Conservation (phyloP, 2,113 vertebrate species). For the Rhizomys pruinosus region DNA sequence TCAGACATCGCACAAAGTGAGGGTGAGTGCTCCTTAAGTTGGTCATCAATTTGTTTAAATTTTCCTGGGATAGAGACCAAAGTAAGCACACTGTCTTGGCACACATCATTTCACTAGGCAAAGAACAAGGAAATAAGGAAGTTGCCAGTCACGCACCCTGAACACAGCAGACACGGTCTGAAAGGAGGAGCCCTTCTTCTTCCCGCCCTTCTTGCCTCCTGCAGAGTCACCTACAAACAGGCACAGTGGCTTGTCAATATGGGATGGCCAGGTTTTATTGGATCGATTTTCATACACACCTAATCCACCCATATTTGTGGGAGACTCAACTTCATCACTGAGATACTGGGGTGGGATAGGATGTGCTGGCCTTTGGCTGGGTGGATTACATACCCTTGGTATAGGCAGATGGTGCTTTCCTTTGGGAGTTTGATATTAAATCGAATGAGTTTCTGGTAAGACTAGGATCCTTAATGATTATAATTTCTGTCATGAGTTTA, state of each 20-base stretch:
- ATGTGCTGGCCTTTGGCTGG: too few species aligned
- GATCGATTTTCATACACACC: not conserved
- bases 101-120: not conserved
- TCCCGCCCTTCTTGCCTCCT: conserved; percentile 90
- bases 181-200: conserved; percentile 96
- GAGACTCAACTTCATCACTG: too few species aligned
- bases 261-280: not conserved
- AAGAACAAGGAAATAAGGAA: not conserved
- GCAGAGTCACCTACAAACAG: conserved; percentile 70
- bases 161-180: conserved; percentile 94
- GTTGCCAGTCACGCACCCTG: conserved; percentile 84
- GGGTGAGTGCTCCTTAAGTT: conserved; percentile 92
- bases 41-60: conserved; percentile 96
- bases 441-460: not conserved
- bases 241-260: not conserved
- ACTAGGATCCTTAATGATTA: not conserved
- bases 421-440: not conserved
- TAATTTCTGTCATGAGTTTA: not conserved
- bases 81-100: not conserved
- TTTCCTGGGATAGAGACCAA: conserved; percentile 88
- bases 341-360: not conserved
- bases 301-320: not conserved
- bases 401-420: not conserved
- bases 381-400: not conserved
- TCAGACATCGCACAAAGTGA: conserved; percentile 93